These are phyloP conservation scores for Aegypius monachus DNA, from an alignment of 2,113 vertebrate genomes.

Conservation along the genomic window DNA sequence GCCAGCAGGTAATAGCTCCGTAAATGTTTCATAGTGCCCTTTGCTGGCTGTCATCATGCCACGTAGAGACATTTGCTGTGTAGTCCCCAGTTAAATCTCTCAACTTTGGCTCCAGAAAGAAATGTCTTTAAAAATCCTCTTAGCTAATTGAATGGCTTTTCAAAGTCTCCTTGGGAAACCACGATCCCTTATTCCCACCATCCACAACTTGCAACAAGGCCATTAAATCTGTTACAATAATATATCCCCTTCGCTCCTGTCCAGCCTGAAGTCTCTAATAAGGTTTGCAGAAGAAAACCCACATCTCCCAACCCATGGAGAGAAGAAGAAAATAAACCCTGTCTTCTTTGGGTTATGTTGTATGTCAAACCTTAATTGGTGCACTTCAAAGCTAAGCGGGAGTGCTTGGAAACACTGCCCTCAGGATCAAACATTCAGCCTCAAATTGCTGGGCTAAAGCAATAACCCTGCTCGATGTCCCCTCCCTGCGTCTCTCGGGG, in stretches of 20 bases:
- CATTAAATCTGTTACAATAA: background rate
- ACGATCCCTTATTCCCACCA: background rate
- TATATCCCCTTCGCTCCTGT: background rate
- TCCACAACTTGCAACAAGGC: background rate
- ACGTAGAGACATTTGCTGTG: background rate
- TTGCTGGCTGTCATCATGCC: background rate
- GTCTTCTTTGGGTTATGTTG: rapidly evolving
- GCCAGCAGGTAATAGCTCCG: background rate
- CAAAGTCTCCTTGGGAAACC: background rate
- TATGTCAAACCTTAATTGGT: background rate
- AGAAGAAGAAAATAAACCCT: background rate
- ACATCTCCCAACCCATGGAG: background rate
- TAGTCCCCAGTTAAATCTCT: background rate
- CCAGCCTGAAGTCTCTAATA: constrained; percentile 12
- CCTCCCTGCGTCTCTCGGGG: rapidly evolving
- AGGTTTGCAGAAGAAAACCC: constrained; percentile 4
- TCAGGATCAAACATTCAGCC: background rate
- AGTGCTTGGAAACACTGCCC: background rate
- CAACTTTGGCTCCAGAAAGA: background rate
- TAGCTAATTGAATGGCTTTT: background rate
- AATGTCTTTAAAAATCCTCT: background rate
- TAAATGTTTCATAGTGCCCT: background rate
- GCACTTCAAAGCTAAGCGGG: background rate
- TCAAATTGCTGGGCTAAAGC: background rate
- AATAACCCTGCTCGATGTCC: background rate